Percentiles rank a stretch among this genome's conserved stretches.
Conservation (phyloP, 30 jellyfish, hydroid and myxozoan species). For the Clytia hemisphaerica region DNA sequence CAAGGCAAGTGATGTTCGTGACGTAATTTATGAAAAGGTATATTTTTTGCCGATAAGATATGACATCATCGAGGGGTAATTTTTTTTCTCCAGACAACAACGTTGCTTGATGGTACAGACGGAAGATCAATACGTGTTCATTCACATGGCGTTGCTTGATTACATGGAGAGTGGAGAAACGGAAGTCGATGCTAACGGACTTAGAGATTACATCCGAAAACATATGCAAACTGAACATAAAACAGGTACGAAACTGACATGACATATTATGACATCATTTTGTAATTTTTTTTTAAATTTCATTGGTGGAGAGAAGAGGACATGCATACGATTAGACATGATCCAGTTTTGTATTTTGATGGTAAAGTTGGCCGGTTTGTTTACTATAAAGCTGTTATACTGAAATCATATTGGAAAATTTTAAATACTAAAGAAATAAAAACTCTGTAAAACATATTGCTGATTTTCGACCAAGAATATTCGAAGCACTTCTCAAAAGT, state of each 20-base stretch:
- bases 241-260: conserved; percentile 38
- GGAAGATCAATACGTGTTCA: conserved; percentile 86
- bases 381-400: no score
- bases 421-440: no score
- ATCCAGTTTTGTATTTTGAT: no score
- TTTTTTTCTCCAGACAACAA: conserved; percentile 51
- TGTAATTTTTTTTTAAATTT: background rate
- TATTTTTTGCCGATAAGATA: no score
- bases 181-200: conserved; percentile 81
- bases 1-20: no score
- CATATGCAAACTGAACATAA: conserved; percentile 56
- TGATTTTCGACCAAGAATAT: no score
- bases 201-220: conserved; percentile 71
- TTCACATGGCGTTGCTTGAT: conserved; percentile 86
- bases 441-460: no score
- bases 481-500: no score
- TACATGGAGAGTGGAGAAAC: conserved; percentile 86
- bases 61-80: no score
- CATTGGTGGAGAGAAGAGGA: background rate
- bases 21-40: no score
- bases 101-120: conserved; percentile 95
- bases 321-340: background rate
- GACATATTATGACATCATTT: background rate
- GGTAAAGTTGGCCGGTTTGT: no score
- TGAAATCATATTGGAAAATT: no score